phyloP scores from a whole-genome alignment of 2,797 vertebrate species.

The Octomys mimax region DNA sequence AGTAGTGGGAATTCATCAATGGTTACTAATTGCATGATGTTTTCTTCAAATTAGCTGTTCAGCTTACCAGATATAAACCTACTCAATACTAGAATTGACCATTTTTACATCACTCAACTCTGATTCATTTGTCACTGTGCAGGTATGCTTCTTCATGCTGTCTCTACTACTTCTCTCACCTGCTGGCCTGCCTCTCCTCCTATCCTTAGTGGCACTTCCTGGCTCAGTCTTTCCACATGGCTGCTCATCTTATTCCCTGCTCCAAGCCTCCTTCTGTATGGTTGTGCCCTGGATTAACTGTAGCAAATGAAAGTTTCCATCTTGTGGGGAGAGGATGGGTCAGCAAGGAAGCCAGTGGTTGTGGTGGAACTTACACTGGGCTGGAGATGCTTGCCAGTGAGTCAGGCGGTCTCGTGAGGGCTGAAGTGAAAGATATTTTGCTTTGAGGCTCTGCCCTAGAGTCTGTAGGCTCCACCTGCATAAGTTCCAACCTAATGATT shows the following conservation, averaged over 20 bases:
- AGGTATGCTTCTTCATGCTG: neutral
- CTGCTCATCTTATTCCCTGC: neutral
- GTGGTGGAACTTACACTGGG: neutral
- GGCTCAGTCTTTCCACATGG: neutral
- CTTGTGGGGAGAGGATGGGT: neutral
- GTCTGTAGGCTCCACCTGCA: neutral
- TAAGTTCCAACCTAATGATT: neutral
- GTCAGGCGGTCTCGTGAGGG: neutral
- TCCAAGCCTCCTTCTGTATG: neutral
- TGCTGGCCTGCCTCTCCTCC: neutral
- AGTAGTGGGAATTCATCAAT: too few species aligned
- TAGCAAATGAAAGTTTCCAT: neutral
- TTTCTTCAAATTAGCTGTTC: too few species aligned
- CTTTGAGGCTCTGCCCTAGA: neutral
- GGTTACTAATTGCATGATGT: too few species aligned
- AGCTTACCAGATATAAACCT: too few species aligned
- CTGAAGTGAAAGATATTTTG: neutral
- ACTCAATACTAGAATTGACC: too few species aligned
- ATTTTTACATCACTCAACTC: neutral
- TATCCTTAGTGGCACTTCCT: neutral
- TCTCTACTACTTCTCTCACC: neutral
- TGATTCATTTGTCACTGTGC: neutral
- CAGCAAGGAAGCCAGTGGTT: neutral
- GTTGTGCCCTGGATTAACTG: neutral
- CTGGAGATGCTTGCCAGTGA: rapidly evolving